These are phyloP conservation scores for Paraescarpia echinospica DNA, from an alignment of 1,140 invertebrate species.

Conservation along the genomic window DNA sequence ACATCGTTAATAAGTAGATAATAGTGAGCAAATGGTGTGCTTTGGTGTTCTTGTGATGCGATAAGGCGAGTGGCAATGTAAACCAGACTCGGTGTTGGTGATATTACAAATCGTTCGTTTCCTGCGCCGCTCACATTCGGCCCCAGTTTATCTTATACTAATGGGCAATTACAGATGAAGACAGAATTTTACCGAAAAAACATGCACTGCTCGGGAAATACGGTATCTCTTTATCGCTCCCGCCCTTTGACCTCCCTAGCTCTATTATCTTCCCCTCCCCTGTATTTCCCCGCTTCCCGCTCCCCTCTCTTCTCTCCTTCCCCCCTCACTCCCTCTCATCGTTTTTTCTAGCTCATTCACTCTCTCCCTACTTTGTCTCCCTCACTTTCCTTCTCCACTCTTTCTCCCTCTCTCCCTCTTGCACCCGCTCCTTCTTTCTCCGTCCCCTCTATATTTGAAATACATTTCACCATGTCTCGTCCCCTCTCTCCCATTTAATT, in stretches of 20 bases:
- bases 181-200: neutral
- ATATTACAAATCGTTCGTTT: neutral
- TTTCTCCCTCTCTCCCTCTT: too few species aligned
- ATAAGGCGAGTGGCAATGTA: neutral
- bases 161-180: neutral
- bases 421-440: neutral
- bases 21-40: neutral
- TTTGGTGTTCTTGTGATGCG: neutral
- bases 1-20: neutral
- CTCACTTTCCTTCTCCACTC: too few species aligned
- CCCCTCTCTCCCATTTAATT: neutral
- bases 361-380: too few species aligned
- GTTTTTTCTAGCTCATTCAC: too few species aligned
- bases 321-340: too few species aligned
- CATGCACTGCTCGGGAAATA: neutral
- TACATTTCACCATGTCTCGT: too few species aligned
- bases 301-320: too few species aligned
- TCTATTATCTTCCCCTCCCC: neutral
- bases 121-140: neutral
- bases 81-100: neutral
- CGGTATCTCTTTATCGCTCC: neutral
- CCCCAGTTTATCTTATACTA: neutral
- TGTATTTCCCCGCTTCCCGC: too few species aligned
- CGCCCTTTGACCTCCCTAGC: neutral
- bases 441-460: neutral